Base-by-base conservation (phyloP, 2,888 invertebrate species). In the Spodoptera littoralis region DNA sequence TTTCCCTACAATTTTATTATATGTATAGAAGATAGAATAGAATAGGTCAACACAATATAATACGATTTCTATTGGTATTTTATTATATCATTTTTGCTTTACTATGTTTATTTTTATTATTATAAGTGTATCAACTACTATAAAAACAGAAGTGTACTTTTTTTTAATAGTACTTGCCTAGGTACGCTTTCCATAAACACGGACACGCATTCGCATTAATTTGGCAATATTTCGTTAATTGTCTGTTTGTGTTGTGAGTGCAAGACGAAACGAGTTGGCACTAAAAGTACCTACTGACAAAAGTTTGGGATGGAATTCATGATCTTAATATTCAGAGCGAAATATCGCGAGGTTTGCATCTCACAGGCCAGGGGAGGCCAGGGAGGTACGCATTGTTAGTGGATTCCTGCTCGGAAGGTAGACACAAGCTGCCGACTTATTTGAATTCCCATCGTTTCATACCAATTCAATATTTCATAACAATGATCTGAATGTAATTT, bases 301-400 rank as follows among this genome's bases (percentile, higher is more conserved):
- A 81, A 84, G 84, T 87, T 86, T 70, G 73, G 77, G 65, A 71
- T 77, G 88, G 89, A 90, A 91, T 92, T 90, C 88, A 85, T 84
- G 87, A 91, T 88, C 88, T 91, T 90, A 92, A 92, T 92, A 92
- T 90, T 92, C 90, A 88, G 88, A 87, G 87, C 85, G 82, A 82
- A 88, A 88, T 89, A 87, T 86, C 83, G 81, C 79, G 78, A 81
- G 81, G 63, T 73, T 60, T 70, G 72, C 59, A 68, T 76, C 75
- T 71, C 80, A 65, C 75, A 67, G 66, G 71, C 76, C 75, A 60
- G 65, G 53, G 48, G 63, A 52, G 73, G 27, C 73, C 45, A 56
- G 30, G 64, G 71, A 50, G 83, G 77, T 84, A 84, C 85, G 89
- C 89, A 89, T 90, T 88, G 89, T 90, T 86, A 86, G 88, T 82